Evolutionary conservation across 1,140 invertebrate genomes (phyloP), one percentile per base, ranked within the genome.

Genomic region (Eumeta japonica): DNA sequence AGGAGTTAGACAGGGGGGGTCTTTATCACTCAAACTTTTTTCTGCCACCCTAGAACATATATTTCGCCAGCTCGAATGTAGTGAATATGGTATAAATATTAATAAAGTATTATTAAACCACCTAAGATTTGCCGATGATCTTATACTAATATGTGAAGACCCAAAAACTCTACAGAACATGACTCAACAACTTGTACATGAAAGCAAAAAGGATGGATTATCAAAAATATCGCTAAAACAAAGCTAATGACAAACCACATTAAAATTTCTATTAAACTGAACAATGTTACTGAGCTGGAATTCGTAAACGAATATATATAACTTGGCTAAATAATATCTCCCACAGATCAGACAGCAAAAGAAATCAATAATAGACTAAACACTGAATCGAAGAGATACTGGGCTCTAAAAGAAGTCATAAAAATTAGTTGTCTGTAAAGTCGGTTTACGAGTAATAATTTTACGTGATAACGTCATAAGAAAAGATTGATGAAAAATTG

Each of bases 11-110:
- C 48, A 50, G 13, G 45, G 48, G 18, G 42, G 47, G 11, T 42
- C 48, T 14, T 16, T 47, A 37, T 51, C 42, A 18, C 45, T 45
- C n/a, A 51, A 47, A 40, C n/a, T n/a, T n/a, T n/a, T n/a, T n/a
- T n/a, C n/a, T n/a, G n/a, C n/a, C n/a, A n/a, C n/a, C n/a, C n/a
- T 20, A 13, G 46, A 48, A 44, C 19, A 48, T 13, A 16, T 48
- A 20, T 48, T 48, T 29, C 35, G 41, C 35, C 38, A 34, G 3
- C 36, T 48, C 5, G 16, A 48, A 16, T 48, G 41, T 41, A 18
- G 39, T 3, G 19, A 39, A 31, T 48, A 41, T 42, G 46, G 46
- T 11, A 17, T 41, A 36, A 44, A 41, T 33, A 33, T 45, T 7
- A 48, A 48, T 37, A 39, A 39, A 39, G 15, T 36, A 17, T 15